Evolutionary conservation across 2,113 vertebrate species (phyloP).

Genomic region (Phoenicopterus ruber): DNA sequence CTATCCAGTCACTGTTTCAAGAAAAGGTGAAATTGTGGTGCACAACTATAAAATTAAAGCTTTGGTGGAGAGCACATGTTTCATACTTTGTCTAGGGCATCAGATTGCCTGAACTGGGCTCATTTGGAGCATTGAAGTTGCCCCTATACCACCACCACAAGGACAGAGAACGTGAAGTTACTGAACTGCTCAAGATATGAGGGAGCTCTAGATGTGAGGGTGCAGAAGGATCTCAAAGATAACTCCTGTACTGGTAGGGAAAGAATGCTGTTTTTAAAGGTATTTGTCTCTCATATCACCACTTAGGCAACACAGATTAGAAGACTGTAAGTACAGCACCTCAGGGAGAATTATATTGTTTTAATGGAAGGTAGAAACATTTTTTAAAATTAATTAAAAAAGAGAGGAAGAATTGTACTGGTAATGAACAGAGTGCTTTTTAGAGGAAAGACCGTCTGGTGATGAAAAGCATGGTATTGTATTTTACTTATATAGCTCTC

Average conservation of each 20-base stretch:
- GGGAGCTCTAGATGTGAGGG: not conserved
- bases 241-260: not conserved
- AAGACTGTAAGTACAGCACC: not conserved
- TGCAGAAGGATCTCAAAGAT: not conserved
- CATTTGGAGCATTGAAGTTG: not conserved
- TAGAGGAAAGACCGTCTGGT: not conserved
- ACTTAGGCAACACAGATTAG: not conserved
- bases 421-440: not conserved
- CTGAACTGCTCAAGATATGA: not conserved
- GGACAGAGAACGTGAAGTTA: not conserved
- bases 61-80: not conserved
- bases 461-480: not conserved
- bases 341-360: not conserved
- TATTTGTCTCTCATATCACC: not conserved
- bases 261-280: not conserved
- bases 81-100: not conserved
- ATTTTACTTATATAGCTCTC: too few relatives aligned
- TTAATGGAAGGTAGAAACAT: not conserved
- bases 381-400: not conserved
- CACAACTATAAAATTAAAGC: not conserved
- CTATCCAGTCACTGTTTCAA: not conserved
- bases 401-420: not conserved
- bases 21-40: not conserved
- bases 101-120: not conserved
- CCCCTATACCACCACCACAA: not conserved